A percentile compares a stretch with the other conserved stretches of the same genome.
Evolutionary conservation across 2,797 vertebrate species (phyloP).

Genomic region (Heliangelus exortis): DNA sequence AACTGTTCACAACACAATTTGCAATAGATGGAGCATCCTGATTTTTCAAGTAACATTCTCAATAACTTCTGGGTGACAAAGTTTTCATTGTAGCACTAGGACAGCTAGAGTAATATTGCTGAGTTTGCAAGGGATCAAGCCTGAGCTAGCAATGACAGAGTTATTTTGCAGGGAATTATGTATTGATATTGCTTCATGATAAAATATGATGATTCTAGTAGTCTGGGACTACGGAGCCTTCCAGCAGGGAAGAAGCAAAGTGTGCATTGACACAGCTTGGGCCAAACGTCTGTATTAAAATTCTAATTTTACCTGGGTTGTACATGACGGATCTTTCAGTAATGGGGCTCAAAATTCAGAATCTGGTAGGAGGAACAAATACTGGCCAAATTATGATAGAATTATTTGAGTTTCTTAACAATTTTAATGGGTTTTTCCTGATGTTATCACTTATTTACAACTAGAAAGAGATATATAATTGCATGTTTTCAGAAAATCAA

Average conservation of each 20-base stretch:
- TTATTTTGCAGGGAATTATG: not conserved
- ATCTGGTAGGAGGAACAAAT: not conserved
- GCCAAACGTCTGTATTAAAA: not conserved
- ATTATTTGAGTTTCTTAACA: not conserved
- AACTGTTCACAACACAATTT: not conserved
- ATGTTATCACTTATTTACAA: not conserved
- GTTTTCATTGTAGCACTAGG: not conserved
- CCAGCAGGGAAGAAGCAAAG: not conserved
- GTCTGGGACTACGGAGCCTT: not conserved
- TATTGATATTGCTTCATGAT: not conserved
- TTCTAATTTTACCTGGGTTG: not conserved
- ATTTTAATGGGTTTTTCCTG: not conserved
- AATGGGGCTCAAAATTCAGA: not conserved
- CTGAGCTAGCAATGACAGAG: not conserved
- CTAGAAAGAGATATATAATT: not conserved
- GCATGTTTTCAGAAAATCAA: not conserved
- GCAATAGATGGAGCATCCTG: not conserved
- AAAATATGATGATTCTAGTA: not conserved
- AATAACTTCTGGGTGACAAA: not conserved
- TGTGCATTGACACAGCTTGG: not conserved
- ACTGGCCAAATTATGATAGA: not conserved
- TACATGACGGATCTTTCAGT: not conserved
- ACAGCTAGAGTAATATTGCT: not conserved
- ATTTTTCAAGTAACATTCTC: not conserved
- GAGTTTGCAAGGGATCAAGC: not conserved